Evolutionary conservation across 2,113 vertebrate species (phyloP), one percentile per base, ranked within the genome.

Genomic region (Cottus gobio): DNA sequence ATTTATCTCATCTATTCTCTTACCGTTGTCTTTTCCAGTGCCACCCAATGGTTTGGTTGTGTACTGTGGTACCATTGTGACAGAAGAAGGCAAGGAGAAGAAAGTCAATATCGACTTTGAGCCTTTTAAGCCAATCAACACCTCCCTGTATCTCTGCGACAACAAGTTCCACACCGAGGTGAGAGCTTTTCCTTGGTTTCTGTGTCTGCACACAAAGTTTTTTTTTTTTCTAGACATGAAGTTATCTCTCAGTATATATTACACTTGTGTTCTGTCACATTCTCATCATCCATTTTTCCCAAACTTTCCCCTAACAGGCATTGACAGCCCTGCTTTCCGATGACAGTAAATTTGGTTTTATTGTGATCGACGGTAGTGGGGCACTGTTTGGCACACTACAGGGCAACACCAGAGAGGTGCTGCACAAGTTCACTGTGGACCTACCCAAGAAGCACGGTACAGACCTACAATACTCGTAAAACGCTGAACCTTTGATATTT

Each of bases 111-210:
- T 99, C 77, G 98, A 99, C 94, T 99, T 99, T 94, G 98, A 99
- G 93, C 98, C 98, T 93, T 99, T 99, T 94, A 99, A 99, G 95
- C 98, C 98, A 94, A 99, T 99, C 95, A 99, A 99, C 96, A 99
- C 98, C 0, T 99, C 98, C 18, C 94, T 99, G 89, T 99, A 99
- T 93, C 97, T 99, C 93, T 99, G 98, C 87, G 98, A 99, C 95
- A 99, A 99, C 95, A 99, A 99, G 95, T 99, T 99, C 94, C 98
- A 99, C 93, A 99, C 98, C 4, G 98, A 99, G 97, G 98, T 99
- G 80, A 83, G 83, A 28, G 10, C 24, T 15, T 68, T 58, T 63
- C 0, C 12, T 10, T 58, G 20, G 10, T 67, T 28, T 87, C 24
- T 69, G 30, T 57, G n/a, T 66, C 2, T 67, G 13, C 7, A 16